These are phyloP conservation scores for Alentia gelatinosa DNA, from an alignment of 2,888 invertebrate genomes.

Conservation along the genomic window DNA sequence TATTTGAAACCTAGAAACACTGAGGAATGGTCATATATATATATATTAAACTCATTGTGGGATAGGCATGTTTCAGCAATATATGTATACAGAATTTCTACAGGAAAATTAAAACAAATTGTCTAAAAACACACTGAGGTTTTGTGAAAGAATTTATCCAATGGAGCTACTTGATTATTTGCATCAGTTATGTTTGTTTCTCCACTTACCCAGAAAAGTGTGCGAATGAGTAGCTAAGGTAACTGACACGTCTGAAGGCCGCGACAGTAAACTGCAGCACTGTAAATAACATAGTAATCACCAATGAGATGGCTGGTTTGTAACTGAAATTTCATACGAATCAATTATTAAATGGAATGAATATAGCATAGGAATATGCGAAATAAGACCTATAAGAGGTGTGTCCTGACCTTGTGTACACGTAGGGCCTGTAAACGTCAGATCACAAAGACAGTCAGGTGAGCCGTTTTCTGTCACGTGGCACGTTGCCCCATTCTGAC, in stretches of 20 bases:
- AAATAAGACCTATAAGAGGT: neutral
- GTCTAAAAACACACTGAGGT: too few species aligned
- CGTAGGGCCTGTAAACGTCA: constrained; percentile 43
- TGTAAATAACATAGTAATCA: neutral
- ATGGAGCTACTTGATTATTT: neutral
- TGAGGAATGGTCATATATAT: too few species aligned
- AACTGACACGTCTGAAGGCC: neutral
- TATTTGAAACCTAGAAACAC: too few species aligned
- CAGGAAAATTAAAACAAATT: too few species aligned
- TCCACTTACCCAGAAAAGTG: constrained; percentile 36
- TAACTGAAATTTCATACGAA: neutral
- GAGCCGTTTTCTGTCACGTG: neutral
- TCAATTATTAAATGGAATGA: neutral
- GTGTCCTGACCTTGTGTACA: constrained; percentile 49
- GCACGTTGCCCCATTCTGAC: constrained; percentile 35
- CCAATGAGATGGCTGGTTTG: too few species aligned
- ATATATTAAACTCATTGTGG: too few species aligned
- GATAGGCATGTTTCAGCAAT: too few species aligned
- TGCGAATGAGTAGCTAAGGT: neutral
- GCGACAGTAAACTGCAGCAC: constrained; percentile 30
- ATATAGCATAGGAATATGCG: neutral
- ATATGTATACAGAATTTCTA: too few species aligned
- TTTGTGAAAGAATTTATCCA: neutral
- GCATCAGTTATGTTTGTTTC: too few species aligned
- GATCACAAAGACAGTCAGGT: constrained; percentile 52